These are phyloP conservation scores for Phalera bucephala DNA, from an alignment of 2,888 invertebrate genomes.

Conservation along the genomic window DNA sequence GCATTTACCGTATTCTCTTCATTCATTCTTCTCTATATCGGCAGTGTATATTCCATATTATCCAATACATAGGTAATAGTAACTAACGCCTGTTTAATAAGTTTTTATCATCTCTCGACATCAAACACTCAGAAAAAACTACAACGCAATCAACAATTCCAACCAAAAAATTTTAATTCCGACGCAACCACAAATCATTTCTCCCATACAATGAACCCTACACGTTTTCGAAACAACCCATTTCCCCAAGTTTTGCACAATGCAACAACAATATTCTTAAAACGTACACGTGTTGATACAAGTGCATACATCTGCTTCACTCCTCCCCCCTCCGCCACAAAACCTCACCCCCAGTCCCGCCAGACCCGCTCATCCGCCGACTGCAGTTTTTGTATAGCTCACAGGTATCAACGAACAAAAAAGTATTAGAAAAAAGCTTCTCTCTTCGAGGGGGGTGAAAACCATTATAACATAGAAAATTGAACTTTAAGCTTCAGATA, in stretches of 20 bases:
- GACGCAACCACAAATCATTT: background rate
- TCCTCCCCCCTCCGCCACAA: slow-evolving; percentile 5
- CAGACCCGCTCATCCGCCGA: slow-evolving; percentile 10
- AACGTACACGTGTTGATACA: slow-evolving; percentile 42
- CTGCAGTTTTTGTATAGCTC: slow-evolving; percentile 52
- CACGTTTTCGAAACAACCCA: slow-evolving; percentile 4
- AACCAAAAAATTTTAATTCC: background rate
- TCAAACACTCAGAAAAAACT: too few species aligned
- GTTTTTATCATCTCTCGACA: too few species aligned
- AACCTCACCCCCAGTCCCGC: background rate
- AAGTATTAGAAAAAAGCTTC: slow-evolving; percentile 49
- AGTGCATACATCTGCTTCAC: slow-evolving; percentile 46
- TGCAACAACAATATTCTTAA: slow-evolving; percentile 23
- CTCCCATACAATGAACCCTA: background rate
- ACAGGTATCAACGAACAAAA: slow-evolving; percentile 66
- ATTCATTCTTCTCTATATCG: too few species aligned
- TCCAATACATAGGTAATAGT: too few species aligned
- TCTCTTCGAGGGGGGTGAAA: slow-evolving; percentile 56
- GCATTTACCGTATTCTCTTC: too few species aligned
- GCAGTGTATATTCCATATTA: too few species aligned
- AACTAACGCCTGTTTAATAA: too few species aligned
- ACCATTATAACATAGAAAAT: slow-evolving; percentile 33
- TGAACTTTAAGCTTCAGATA: slow-evolving; percentile 16
- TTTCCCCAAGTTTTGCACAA: slow-evolving; percentile 35
- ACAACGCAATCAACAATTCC: too few species aligned